These are phyloP conservation scores for Panagrolaimus sp. DNA, from an alignment of 1,140 invertebrate species.

Conservation along the genomic window DNA sequence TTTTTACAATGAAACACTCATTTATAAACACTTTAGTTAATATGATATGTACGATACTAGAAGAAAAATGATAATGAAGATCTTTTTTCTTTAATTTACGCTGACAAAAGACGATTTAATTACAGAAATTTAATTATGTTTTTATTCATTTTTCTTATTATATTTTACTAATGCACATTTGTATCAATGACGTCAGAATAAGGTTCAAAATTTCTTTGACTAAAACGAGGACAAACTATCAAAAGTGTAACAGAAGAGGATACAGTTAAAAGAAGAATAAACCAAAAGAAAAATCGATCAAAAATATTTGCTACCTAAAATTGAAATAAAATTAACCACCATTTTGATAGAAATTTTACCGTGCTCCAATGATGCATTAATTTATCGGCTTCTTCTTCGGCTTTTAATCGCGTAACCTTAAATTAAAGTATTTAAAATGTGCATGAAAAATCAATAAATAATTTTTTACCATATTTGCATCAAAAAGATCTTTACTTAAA, in stretches of 20 bases:
- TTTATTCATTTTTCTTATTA: too few relatives aligned
- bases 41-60: too few relatives aligned
- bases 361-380: constrained; percentile 25
- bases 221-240: constrained; percentile 25
- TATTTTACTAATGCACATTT: too few relatives aligned
- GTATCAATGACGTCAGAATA: too few relatives aligned
- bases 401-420: constrained; percentile 5
- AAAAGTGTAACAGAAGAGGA: constrained; percentile 23
- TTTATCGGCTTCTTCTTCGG: constrained; percentile 9
- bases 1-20: too few relatives aligned
- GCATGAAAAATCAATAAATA: neutral
- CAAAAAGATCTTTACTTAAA: constrained; percentile 21
- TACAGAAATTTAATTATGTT: too few relatives aligned
- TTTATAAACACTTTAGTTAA: too few relatives aligned
- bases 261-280: constrained; percentile 24
- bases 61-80: too few relatives aligned
- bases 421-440: neutral
- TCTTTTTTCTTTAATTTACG: too few relatives aligned
- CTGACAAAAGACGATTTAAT: too few relatives aligned
- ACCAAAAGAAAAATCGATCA: constrained; percentile 35
- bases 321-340: constrained; percentile 26
- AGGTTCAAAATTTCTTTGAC: constrained; percentile 18
- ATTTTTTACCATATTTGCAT: constrained; percentile 23
- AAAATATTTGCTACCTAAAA: constrained; percentile 30
- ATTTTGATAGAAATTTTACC: constrained; percentile 20